phyloP scores from a whole-genome alignment of 2,797 vertebrate species.

The Urosaurus nigricauda region DNA sequence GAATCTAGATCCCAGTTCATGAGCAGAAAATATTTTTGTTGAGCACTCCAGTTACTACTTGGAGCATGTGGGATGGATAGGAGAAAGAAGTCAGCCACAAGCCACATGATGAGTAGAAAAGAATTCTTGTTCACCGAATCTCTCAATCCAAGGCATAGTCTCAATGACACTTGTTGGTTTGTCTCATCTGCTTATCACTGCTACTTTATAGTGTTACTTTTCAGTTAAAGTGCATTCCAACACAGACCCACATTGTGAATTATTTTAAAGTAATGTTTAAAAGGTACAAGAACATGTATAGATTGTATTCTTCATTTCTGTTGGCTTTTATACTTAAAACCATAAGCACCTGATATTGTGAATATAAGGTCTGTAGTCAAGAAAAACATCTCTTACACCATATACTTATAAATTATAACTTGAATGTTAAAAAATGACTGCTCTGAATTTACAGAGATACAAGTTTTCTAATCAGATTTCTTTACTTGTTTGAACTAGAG shows the following conservation, averaged over 20 bases:
- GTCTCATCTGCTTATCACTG: not conserved
- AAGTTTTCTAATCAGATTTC: not conserved
- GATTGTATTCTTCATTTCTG: not conserved
- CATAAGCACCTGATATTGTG: conserved; percentile 2
- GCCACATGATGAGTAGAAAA: not conserved
- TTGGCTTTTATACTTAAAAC: not conserved
- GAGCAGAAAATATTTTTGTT: not conserved
- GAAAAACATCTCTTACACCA: not conserved
- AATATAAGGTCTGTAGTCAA: not conserved
- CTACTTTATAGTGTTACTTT: not conserved
- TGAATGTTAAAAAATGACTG: not conserved
- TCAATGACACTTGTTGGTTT: not conserved
- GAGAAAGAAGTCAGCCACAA: not conserved
- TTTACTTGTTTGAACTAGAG: not conserved
- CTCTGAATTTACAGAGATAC: conserved; percentile 10
- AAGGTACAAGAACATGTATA: not conserved
- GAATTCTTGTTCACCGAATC: not conserved
- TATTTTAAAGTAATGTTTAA: not conserved
- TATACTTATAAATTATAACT: not conserved
- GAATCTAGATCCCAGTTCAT: not conserved
- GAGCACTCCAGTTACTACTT: not conserved
- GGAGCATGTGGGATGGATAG: not conserved
- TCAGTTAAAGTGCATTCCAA: conserved; percentile 2
- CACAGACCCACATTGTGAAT: not conserved
- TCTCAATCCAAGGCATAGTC: not conserved